These are phyloP conservation scores for Athetis lepigone DNA, from an alignment of 2,888 invertebrate genomes.

Conservation along the genomic window DNA sequence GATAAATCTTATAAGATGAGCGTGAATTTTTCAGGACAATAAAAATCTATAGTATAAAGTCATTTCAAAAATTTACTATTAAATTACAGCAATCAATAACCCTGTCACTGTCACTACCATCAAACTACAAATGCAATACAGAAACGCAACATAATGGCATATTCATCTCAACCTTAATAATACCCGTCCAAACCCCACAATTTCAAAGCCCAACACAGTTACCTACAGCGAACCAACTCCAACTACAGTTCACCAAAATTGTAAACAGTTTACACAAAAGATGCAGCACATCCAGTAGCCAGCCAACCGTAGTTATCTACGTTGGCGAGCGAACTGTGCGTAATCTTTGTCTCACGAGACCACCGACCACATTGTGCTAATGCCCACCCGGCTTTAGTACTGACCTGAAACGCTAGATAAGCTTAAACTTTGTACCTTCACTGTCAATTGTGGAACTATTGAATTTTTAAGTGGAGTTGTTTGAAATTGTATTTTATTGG, in stretches of 20 bases:
- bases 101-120: background rate
- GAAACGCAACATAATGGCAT: background rate
- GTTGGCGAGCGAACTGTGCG: constrained; percentile 77
- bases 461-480: constrained; percentile 50
- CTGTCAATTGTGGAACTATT: constrained; percentile 70
- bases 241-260: constrained; percentile 38
- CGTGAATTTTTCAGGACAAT: too few species aligned
- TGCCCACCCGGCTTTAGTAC: constrained; percentile 76
- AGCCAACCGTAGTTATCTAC: constrained; percentile 70
- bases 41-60: too few species aligned
- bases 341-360: constrained; percentile 85
- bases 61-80: too few species aligned
- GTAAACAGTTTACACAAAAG: constrained; percentile 50
- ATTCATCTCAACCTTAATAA: background rate
- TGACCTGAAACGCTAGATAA: constrained; percentile 77
- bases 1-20: too few species aligned
- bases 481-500: constrained; percentile 7
- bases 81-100: too few species aligned
- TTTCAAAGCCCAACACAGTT: constrained; percentile 18
- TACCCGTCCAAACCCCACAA: background rate
- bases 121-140: background rate
- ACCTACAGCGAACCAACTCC: background rate
- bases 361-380: constrained; percentile 79
- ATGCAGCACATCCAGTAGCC: constrained; percentile 65
- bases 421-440: constrained; percentile 76